Conservation (phyloP, 37 sponge, comb jelly and placozoan genomes). For the Haliclona indistincta region DNA sequence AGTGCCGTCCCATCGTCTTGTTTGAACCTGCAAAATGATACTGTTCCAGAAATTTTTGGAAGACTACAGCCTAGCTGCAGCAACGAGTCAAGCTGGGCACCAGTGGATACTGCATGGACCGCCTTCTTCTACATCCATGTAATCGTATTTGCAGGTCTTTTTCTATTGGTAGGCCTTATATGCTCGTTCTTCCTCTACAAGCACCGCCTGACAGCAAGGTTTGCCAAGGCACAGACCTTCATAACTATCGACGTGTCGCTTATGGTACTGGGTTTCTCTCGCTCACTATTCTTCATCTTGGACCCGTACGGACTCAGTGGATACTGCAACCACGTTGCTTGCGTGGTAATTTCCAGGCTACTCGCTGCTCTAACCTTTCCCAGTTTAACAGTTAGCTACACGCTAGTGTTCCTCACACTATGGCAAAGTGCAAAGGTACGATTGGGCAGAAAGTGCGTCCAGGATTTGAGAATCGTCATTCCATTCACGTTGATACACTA, state of each 20-base stretch:
- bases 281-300: constrained; percentile 22
- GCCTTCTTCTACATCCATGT: constrained; percentile 37
- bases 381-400: constrained; percentile 68
- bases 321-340: constrained; percentile 18
- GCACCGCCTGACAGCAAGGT: constrained; percentile 33
- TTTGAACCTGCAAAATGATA: background rate
- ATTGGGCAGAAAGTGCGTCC: constrained; percentile 35
- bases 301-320: constrained; percentile 37
- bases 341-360: constrained; percentile 26
- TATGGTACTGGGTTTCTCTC: constrained; percentile 42
- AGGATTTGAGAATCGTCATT: constrained; percentile 37
- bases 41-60: background rate
- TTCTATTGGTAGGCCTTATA: constrained; percentile 16
- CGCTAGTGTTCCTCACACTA: constrained; percentile 63
- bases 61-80: background rate
- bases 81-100: constrained; percentile 10
- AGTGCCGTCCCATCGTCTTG: background rate
- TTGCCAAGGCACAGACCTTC: constrained; percentile 48
- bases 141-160: constrained; percentile 17
- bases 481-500: constrained; percentile 60
- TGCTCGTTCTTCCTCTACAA: constrained; percentile 24
- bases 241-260: constrained; percentile 47
- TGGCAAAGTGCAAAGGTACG: constrained; percentile 51
- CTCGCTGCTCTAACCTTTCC: constrained; percentile 51
- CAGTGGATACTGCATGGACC: constrained; percentile 6